Base-by-base conservation (phyloP, 2,888 invertebrate species). In the Prostheceraeus crozeri region DNA sequence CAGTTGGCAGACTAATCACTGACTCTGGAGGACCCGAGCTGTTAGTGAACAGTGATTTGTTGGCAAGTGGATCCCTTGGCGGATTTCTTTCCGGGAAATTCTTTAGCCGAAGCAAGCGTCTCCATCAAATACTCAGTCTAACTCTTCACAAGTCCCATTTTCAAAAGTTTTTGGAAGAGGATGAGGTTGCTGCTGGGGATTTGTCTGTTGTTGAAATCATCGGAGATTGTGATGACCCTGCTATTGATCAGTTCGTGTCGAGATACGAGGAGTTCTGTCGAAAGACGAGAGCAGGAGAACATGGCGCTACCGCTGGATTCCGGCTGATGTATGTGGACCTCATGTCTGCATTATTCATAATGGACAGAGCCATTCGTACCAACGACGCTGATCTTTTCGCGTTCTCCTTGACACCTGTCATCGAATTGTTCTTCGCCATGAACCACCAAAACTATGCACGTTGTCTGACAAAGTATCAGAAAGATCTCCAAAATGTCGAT, bases 71-170 rank as follows among this genome's bases (percentile, higher is more conserved):
- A 10, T 66, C 64, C 14, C 53, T 65, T 8, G 61, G 61, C 40
- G 65, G 64, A 10, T 61, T 65, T 45, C 16, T 66, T 1, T 40
- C 30, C 16, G 63, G 62, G 11, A 63, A 63, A 31, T 61, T 64
- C 31, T 66, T 57, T 27, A 66, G 65, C 23, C 35, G 64, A 8
- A 65, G 66, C 33, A 66, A 65, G 52, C 31, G 65, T 8, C 25
- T 66, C 1, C 66, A 66, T 40, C 63, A 62, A 25, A 11, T 66
- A 1, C 40, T 66, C 2, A 59, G 53, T 1, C 52, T 48, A n/a
- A 62, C 65, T 21, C 57, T 66, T 23, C 52, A 52, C 33, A 46
- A 21, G n/a, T 61, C 64, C 10, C 65, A 66, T 36, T 63, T 63
- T 31, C 33, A 54, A 16, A 23, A n/a, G 14, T 66, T 63, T 35